Base-by-base conservation (phyloP, 2,797 vertebrate species). In the Sparidentex hasta region DNA sequence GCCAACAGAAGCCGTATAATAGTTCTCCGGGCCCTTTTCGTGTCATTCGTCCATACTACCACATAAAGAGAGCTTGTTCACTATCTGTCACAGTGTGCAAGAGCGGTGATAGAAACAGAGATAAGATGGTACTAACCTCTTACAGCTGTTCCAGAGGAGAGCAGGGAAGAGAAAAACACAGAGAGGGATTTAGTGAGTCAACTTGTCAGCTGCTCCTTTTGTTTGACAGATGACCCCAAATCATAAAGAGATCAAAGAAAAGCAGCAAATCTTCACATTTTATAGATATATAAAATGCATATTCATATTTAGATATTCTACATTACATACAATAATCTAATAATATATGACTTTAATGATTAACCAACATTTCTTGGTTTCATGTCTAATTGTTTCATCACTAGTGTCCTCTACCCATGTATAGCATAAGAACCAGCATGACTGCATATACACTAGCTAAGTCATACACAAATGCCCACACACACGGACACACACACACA, bases 91-190 rank as follows among this genome's bases (percentile, higher is more conserved):
- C 43, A 63, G n/a, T 8, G 2, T 69, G 46, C 50, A 67, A 16
- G 12, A 69, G 62, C 23, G 47, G 20, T 43, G 70, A 74, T 48
- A 21, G 48, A 77, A 41, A 14, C 0, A 59, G 17, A 25, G 47
- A 83, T 52, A 67, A 58, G 47, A 71, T 38, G 43, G 27, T 43
- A 88, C 81, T 75, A 48, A 90, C 86, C 76, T 84, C 70, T 65
- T 65, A 14, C 67, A 71, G 71, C 80, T 73, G 51, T 41, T 85
- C 55, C 69, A 62, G 2, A 5, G 20, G 47, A 41, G 33, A 61
- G 76, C 77, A 57, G 12, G 11, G n/a, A 48, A 20, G 38, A 80
- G 62, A 66, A 48, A 78, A 33, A 33, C 29, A 33, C 29, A 33
- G 74, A 51, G 0, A 68, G 16, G 69, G 3, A 47, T 25, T 61